These are phyloP conservation scores for Mesitornis unicolor DNA, from an alignment of 2,113 vertebrate genomes.

Conservation along the genomic window DNA sequence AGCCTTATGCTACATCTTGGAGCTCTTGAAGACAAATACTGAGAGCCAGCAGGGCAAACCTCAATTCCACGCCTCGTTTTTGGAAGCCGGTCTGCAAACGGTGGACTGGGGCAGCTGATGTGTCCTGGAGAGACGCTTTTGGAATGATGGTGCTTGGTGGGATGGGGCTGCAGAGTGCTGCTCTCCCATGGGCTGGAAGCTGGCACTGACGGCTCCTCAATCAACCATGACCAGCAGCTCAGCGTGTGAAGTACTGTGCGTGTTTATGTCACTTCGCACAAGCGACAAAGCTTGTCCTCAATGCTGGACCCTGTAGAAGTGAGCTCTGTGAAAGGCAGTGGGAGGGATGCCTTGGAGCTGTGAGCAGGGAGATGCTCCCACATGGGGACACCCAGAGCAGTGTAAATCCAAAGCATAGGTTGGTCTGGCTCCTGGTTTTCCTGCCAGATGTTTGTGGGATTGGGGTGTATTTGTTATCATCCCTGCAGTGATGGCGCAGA, in stretches of 20 bases:
- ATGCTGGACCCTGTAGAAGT: rapidly evolving
- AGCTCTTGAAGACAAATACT: neutral
- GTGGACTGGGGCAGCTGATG: neutral
- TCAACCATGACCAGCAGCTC: neutral
- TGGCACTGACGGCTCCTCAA: rapidly evolving
- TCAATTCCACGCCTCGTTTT: rapidly evolving
- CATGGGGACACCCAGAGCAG: rapidly evolving
- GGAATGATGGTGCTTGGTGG: neutral
- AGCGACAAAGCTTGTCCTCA: neutral
- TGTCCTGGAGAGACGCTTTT: neutral
- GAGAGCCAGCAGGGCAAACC: neutral
- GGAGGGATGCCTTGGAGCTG: neutral
- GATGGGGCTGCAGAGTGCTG: neutral
- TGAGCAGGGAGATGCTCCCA: neutral
- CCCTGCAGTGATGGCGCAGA: neutral
- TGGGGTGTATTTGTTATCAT: neutral
- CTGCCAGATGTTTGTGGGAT: neutral
- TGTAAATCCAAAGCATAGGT: rapidly evolving
- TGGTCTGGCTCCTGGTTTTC: rapidly evolving
- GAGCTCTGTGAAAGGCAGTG: neutral
- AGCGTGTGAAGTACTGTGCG: rapidly evolving
- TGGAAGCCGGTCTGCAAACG: neutral
- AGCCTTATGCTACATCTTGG: neutral
- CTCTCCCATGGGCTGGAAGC: neutral
- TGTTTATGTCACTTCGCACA: neutral